Conservation (phyloP, 1,140 invertebrate species). For the Liolophura sinensis region DNA sequence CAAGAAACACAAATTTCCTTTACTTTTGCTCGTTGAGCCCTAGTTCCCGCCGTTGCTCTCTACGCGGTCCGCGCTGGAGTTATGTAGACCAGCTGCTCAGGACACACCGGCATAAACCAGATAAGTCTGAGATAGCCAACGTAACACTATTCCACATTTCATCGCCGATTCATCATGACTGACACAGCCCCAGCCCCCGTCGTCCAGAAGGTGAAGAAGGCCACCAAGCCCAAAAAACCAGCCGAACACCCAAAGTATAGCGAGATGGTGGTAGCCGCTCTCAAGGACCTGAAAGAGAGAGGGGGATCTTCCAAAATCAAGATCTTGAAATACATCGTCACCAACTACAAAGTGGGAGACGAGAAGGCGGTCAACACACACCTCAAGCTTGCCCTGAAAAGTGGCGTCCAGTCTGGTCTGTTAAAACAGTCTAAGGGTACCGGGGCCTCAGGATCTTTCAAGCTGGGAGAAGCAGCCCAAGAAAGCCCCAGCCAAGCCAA, state of each 20-base stretch:
- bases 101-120: no score
- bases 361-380: conserved; percentile 39
- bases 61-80: no score
- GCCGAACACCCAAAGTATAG: conserved; percentile 10
- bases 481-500: neutral
- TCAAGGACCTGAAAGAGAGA: conserved; percentile 16
- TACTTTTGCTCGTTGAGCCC: no score
- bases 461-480: conserved; percentile 26
- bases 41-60: no score
- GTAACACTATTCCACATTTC: no score
- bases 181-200: no score
- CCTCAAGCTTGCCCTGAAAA: conserved; percentile 29
- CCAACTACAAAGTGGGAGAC: conserved; percentile 36
- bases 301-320: conserved; percentile 33
- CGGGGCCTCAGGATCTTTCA: conserved; percentile 42
- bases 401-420: conserved; percentile 24
- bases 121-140: no score
- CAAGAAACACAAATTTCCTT: no score
- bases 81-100: no score
- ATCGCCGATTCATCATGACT: no score
- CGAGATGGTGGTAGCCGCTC: conserved; percentile 9
- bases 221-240: conserved; percentile 27
- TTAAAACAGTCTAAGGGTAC: conserved; percentile 38
- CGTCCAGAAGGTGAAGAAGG: conserved; percentile 9
- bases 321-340: conserved; percentile 42